Evolutionary conservation across 1,140 invertebrate genomes (phyloP).

Genomic region (Drosophila bocki): DNA sequence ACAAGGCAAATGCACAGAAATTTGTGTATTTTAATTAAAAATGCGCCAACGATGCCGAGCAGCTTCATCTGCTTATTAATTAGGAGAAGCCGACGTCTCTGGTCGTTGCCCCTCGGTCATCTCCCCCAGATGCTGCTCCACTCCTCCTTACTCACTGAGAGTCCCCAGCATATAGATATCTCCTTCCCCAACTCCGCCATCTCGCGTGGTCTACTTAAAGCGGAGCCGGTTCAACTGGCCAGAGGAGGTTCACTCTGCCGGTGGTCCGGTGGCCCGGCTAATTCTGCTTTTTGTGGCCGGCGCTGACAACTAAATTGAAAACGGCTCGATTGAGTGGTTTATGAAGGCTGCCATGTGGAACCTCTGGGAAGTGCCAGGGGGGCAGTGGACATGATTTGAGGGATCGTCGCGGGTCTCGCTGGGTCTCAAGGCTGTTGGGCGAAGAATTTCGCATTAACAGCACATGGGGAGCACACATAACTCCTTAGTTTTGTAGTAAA

Average conservation of each 20-base stretch:
- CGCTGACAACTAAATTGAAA: conserved; percentile 71
- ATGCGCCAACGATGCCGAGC: conserved; percentile 61
- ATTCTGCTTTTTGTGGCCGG: conserved; percentile 52
- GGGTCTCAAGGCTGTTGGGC: conserved; percentile 48
- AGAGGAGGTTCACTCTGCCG: conserved; percentile 58
- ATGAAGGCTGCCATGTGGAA: conserved; percentile 42
- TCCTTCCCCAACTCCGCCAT: neutral
- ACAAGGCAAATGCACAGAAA: conserved; percentile 66
- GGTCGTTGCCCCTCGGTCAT: conserved; percentile 29
- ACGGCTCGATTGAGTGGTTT: conserved; percentile 67
- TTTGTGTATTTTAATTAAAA: conserved; percentile 84
- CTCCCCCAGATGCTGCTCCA: conserved; percentile 1
- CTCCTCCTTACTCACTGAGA: neutral
- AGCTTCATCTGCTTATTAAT: conserved; percentile 81
- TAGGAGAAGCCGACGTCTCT: conserved; percentile 46
- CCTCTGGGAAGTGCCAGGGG: neutral
- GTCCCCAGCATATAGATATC: neutral
- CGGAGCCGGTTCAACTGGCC: conserved; percentile 55
- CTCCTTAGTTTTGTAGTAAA: conserved; percentile 28
- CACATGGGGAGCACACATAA: conserved; percentile 25
- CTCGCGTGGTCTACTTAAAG: conserved; percentile 51
- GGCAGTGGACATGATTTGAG: conserved; percentile 36
- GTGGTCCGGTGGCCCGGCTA: conserved; percentile 57
- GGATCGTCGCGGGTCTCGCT: conserved; percentile 14
- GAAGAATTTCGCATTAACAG: conserved; percentile 38